Evolutionary conservation across 2,113 vertebrate species (phyloP).

Genomic region (Quiscalus mexicanus): DNA sequence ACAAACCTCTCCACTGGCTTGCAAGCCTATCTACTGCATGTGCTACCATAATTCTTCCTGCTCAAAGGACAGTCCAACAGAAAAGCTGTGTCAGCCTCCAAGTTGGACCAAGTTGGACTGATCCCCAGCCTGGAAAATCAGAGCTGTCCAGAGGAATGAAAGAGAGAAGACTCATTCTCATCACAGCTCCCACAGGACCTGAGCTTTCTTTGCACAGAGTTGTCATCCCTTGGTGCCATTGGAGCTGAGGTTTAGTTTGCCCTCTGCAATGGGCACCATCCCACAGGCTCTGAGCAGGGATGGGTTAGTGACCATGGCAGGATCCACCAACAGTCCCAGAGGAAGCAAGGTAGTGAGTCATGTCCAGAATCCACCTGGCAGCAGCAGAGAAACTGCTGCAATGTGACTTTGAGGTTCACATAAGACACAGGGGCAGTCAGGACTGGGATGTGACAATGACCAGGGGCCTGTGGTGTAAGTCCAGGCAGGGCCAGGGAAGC

Average conservation of each 20-base stretch:
- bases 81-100: background rate
- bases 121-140: background rate
- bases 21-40: background rate
- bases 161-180: background rate
- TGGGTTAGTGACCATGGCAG: background rate
- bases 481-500: background rate
- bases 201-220: background rate
- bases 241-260: background rate
- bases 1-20: background rate
- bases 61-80: background rate
- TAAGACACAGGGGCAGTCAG: background rate
- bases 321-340: background rate
- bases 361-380: background rate
- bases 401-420: background rate
- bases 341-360: background rate
- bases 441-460: rapidly evolving
- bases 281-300: background rate
- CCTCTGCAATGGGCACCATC: rapidly evolving
- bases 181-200: background rate
- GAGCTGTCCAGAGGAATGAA: background rate
- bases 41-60: background rate
- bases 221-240: background rate
- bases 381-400: background rate
- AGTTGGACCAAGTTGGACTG: rapidly evolving
- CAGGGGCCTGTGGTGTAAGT: background rate